phyloP scores from a whole-genome alignment of 2,797 vertebrate genomes.

The Mormyrops attenuatus region DNA sequence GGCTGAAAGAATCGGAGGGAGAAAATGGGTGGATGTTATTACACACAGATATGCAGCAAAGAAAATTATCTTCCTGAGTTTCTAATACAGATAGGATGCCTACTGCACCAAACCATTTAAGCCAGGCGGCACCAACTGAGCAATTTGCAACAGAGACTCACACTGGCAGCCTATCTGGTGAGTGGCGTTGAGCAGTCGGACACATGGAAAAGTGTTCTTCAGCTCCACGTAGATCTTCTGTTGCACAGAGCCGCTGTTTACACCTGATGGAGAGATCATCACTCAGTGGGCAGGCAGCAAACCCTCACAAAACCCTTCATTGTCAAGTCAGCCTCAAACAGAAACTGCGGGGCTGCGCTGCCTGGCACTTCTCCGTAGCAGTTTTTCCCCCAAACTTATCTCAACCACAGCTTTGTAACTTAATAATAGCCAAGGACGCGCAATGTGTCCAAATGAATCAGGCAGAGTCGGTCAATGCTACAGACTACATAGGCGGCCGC shows the following conservation, averaged over 20 bases:
- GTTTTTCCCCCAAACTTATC: not conserved
- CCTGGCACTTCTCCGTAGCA: not conserved
- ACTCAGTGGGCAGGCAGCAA: not conserved
- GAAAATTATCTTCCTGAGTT: not conserved
- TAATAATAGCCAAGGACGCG: not conserved
- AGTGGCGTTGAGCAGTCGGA: slow-evolving; percentile 87
- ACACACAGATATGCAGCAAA: not conserved
- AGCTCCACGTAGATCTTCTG: slow-evolving; percentile 87
- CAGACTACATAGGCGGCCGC: not conserved
- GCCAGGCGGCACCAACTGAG: not conserved
- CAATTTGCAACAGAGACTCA: slow-evolving; percentile 60
- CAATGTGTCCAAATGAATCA: not conserved
- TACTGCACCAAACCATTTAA: not conserved
- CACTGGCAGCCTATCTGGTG: slow-evolving; percentile 97
- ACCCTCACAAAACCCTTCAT: not conserved
- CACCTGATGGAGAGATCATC: slow-evolving; percentile 41
- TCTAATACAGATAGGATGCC: not conserved
- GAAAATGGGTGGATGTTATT: not conserved
- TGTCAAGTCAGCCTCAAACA: not conserved
- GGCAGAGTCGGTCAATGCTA: not conserved
- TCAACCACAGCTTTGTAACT: not conserved
- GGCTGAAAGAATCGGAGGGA: slow-evolving; percentile 54
- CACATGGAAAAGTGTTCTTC: slow-evolving; percentile 78
- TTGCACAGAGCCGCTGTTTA: slow-evolving; percentile 72
- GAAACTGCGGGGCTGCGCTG: not conserved